These are phyloP conservation scores for Sarotherodon lohbergeri DNA, from an alignment of 2,113 vertebrate species.

Conservation along the genomic window DNA sequence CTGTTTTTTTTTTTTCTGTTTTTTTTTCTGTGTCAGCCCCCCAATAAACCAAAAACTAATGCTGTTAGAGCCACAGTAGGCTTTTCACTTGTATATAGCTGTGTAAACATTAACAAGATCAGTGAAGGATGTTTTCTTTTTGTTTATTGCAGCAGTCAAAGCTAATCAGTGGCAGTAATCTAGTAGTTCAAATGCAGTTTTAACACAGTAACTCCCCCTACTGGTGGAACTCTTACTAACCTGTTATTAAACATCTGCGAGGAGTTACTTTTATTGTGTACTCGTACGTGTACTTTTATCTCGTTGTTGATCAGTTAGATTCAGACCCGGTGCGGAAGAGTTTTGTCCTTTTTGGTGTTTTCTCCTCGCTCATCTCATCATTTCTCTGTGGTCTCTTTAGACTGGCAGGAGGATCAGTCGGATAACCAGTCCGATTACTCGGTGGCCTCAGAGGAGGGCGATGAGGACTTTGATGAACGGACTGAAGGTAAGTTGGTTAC, in stretches of 20 bases:
- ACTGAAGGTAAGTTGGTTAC: constrained; percentile 79
- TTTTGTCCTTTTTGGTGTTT: neutral
- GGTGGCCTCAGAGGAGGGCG: constrained; percentile 95
- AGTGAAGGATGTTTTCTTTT: neutral
- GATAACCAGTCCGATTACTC: constrained; percentile 99
- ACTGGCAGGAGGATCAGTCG: constrained; percentile 99
- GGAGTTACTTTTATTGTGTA: neutral
- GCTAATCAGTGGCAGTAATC: neutral
- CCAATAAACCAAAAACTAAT: neutral
- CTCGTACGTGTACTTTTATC: neutral
- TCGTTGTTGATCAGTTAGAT: neutral
- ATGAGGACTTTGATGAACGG: constrained; percentile 96
- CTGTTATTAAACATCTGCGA: neutral
- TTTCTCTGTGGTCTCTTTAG: constrained; percentile 57
- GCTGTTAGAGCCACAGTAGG: neutral
- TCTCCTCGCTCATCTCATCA: neutral
- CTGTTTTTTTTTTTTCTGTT: neutral
- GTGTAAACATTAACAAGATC: neutral
- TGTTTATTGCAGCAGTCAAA: neutral
- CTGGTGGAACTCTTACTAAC: neutral
- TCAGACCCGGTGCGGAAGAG: neutral
- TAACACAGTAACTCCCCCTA: neutral
- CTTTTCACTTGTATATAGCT: neutral
- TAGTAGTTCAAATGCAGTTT: neutral
- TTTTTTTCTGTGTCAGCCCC: neutral